A percentile compares a stretch with the other conserved stretches of the same genome.
Conservation (phyloP, 2,888 invertebrate species). For the Halocaridina rubra region DNA sequence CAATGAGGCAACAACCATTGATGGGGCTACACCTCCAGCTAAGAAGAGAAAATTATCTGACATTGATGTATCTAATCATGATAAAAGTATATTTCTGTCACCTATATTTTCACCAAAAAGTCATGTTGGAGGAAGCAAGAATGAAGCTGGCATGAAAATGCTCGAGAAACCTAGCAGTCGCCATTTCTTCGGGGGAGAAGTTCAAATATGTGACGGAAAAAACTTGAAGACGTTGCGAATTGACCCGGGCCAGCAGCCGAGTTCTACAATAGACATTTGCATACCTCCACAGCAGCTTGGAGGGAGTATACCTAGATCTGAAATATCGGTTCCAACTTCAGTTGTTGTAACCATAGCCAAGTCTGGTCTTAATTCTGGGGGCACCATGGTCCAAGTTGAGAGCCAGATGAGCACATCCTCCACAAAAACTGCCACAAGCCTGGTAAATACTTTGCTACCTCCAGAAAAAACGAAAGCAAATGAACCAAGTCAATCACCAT, state of each 20-base stretch:
- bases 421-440: conserved; percentile 49
- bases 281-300: conserved; percentile 49
- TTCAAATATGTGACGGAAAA: conserved; percentile 78
- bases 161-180: conserved; percentile 51
- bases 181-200: conserved; percentile 84
- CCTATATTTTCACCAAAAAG: conserved; percentile 34
- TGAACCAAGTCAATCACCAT: background rate
- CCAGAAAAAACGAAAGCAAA: conserved; percentile 17
- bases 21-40: conserved; percentile 19
- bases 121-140: conserved; percentile 30
- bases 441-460: conserved; percentile 16
- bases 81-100: conserved; percentile 15
- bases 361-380: conserved; percentile 85
- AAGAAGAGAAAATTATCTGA: conserved; percentile 52
- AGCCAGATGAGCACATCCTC: conserved; percentile 43
- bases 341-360: conserved; percentile 77
- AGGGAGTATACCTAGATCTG: conserved; percentile 14
- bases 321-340: conserved; percentile 65
- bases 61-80: conserved; percentile 1
- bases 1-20: conserved; percentile 33
- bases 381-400: conserved; percentile 75
- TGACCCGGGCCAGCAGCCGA: conserved; percentile 71
- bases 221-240: conserved; percentile 79
- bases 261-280: conserved; percentile 49
- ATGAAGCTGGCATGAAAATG: conserved; percentile 41